Evolutionary conservation across 2,113 vertebrate genomes (phyloP).

Genomic region (Corythornis vintsioides): DNA sequence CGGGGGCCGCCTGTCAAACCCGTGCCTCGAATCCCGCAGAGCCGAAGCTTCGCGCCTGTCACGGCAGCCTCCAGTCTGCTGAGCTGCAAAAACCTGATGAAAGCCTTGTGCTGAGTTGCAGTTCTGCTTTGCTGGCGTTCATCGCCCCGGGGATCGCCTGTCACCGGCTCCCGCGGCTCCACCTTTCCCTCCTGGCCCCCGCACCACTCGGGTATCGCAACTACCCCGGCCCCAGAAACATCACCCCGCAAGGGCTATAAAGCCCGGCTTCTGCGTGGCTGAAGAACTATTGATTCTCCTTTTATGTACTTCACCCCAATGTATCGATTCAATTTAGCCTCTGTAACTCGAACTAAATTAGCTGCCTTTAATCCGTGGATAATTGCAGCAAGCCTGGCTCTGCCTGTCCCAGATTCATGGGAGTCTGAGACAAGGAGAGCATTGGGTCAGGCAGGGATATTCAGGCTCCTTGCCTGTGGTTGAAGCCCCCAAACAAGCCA

Average conservation of each 20-base stretch:
- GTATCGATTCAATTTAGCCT: slow-evolving; percentile 16
- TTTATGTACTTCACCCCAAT: not conserved
- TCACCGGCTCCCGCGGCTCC: not conserved
- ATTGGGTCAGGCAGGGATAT: not conserved
- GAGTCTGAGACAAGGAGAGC: not conserved
- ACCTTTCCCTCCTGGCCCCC: not conserved
- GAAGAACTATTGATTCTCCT: not conserved
- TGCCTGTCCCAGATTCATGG: not conserved
- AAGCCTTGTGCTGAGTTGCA: not conserved
- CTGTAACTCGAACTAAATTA: slow-evolving; percentile 48
- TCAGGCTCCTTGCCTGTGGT: not conserved
- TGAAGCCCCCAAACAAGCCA: not conserved
- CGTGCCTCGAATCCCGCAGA: not conserved
- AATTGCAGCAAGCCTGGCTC: not conserved
- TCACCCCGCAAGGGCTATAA: not conserved
- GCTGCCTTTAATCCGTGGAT: slow-evolving; percentile 25
- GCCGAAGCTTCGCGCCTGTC: not conserved
- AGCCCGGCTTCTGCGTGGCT: not conserved
- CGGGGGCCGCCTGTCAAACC: not conserved
- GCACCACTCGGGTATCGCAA: rapidly evolving
- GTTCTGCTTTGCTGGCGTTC: not conserved
- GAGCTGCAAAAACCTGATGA: not conserved
- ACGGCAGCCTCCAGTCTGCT: not conserved
- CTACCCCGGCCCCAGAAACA: not conserved
- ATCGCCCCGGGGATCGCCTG: not conserved